phyloP scores from a whole-genome alignment of 2,888 invertebrate species.

The Eupithecia insigniata region DNA sequence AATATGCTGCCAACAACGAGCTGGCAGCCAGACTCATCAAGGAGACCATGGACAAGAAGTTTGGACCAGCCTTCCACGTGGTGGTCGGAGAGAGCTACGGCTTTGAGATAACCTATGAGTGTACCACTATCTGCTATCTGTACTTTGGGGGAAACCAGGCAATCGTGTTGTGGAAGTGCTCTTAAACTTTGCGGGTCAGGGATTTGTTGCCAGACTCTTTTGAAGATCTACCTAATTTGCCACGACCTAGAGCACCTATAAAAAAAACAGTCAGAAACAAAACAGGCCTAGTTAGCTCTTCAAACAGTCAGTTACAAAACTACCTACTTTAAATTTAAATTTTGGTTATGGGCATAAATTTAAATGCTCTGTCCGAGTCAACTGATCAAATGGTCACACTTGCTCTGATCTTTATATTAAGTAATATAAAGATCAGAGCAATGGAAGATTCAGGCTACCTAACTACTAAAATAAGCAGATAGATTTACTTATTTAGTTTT shows the following conservation, averaged over 20 bases:
- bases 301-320: not conserved
- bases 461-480: not conserved
- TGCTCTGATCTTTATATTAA: not conserved
- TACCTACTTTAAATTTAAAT: not conserved
- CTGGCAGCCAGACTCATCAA: constrained; percentile 96
- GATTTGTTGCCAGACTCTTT: not conserved
- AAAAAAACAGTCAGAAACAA: too few relatives aligned
- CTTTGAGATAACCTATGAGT: constrained; percentile 96
- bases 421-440: too few relatives aligned
- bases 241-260: not conserved
- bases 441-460: too few relatives aligned
- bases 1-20: constrained; percentile 93
- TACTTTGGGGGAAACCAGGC: constrained; percentile 96
- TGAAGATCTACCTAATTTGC: not conserved
- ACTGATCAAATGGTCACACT: not conserved
- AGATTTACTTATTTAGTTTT: not conserved
- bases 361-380: not conserved
- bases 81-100: constrained; percentile 98
- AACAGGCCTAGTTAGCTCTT: too few relatives aligned
- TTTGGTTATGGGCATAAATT: too few relatives aligned
- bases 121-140: constrained; percentile 93
- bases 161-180: constrained; percentile 95
- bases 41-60: constrained; percentile 97
- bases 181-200: constrained; percentile 67
- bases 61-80: constrained; percentile 97